These are phyloP conservation scores for Oreochromis spilurus DNA, from an alignment of 2,113 vertebrate genomes.

Conservation along the genomic window DNA sequence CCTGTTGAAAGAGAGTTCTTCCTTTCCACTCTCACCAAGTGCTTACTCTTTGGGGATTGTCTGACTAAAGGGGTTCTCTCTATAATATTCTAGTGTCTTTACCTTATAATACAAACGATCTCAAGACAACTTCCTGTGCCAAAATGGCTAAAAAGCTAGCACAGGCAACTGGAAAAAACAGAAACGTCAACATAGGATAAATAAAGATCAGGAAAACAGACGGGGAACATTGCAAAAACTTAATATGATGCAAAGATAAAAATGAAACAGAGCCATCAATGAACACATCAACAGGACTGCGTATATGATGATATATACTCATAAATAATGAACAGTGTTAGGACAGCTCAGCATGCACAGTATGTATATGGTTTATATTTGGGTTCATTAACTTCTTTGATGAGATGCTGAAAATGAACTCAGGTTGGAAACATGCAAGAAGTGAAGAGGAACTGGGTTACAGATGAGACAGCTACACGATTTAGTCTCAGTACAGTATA, in stretches of 20 bases:
- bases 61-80: background rate
- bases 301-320: background rate
- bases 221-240: background rate
- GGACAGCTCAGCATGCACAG: background rate
- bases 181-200: background rate
- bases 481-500: background rate
- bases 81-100: background rate
- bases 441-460: background rate
- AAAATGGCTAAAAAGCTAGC: background rate
- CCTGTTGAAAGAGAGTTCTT: background rate
- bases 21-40: background rate
- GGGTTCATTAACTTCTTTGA: background rate
- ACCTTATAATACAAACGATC: background rate
- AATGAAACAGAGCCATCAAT: background rate
- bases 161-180: background rate
- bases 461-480: background rate
- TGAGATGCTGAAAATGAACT: background rate
- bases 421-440: background rate
- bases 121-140: background rate
- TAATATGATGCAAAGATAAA: background rate
- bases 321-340: background rate
- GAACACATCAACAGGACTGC: background rate
- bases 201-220: background rate
- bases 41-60: background rate
- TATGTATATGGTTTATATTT: background rate